A percentile compares a stretch with the other conserved stretches of the same genome.
Conservation (phyloP, 35 echinoderm and acorn worm genomes). For the Nesometra sesokonis region DNA sequence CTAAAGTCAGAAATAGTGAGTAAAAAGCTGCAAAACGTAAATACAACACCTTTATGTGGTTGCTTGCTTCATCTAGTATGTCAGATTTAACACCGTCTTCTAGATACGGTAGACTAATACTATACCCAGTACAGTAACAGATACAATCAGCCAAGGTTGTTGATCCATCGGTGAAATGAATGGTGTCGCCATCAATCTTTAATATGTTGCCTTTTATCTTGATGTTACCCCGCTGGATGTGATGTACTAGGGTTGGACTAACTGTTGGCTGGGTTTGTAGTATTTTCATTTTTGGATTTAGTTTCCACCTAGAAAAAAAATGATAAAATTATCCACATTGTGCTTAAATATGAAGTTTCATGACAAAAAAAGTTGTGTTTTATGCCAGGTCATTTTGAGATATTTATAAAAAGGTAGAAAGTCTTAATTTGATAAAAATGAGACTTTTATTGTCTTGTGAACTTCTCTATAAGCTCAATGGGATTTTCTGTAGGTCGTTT, state of each 20-base stretch:
- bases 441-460: too few species aligned
- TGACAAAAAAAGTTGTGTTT: too few species aligned
- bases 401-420: too few species aligned
- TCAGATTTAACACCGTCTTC: conserved; percentile 34
- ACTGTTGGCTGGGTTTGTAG: conserved; percentile 88
- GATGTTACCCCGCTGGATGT: conserved; percentile 79
- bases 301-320: conserved; percentile 41
- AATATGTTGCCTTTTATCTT: conserved; percentile 56
- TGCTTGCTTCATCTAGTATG: conserved; percentile 48
- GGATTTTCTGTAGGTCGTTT: too few species aligned
- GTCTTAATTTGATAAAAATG: too few species aligned
- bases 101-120: conserved; percentile 72
- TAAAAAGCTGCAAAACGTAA: not conserved
- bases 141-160: conserved; percentile 46
- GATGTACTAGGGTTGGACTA: conserved; percentile 64
- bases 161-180: conserved; percentile 60
- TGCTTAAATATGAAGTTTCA: too few species aligned
- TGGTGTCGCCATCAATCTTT: conserved; percentile 52
- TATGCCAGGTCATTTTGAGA: too few species aligned
- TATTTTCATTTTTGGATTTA: conserved; percentile 81
- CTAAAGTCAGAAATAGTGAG: too few species aligned
- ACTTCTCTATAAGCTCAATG: too few species aligned
- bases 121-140: conserved; percentile 76
- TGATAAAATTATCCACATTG: too few species aligned
- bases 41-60: conserved; percentile 36